A percentile compares a stretch with the other conserved stretches of the same genome.
phyloP scores from a whole-genome alignment of 2,888 invertebrate species.

The Meiosimyza decipiens region DNA sequence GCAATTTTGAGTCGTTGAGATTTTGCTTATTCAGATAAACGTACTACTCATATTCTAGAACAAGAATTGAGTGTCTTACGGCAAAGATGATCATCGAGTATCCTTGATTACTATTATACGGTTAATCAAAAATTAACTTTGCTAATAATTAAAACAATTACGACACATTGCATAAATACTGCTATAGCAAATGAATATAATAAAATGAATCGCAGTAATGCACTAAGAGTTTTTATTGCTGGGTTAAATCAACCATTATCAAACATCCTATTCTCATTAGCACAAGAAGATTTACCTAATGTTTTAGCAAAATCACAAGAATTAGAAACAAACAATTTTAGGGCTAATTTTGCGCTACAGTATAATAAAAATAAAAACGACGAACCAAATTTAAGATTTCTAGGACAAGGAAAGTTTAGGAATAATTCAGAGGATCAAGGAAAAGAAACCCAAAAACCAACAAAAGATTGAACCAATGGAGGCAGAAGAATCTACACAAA shows the following conservation, averaged over 20 bases:
- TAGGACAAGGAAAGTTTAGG: background rate
- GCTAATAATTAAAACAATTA: conserved; percentile 11
- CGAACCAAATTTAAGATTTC: background rate
- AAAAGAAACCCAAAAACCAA: background rate
- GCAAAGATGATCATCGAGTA: too few relatives aligned
- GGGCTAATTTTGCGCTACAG: conserved; percentile 2
- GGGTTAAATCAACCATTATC: conserved; percentile 7
- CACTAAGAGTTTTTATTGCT: background rate
- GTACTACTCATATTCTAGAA: conserved; percentile 36
- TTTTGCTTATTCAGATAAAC: conserved; percentile 37
- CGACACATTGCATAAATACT: conserved; percentile 26
- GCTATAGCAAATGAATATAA: conserved; percentile 30
- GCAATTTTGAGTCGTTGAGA: conserved; percentile 33
- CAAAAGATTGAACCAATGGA: conserved; percentile 11
- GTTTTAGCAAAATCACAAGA: too few relatives aligned
- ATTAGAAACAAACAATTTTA: conserved; percentile 7
- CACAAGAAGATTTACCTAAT: too few relatives aligned
- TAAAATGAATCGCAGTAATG: conserved; percentile 17
- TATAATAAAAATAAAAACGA: background rate
- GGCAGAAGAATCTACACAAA: background rate
- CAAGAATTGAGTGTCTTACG: background rate
- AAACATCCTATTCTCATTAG: too few relatives aligned
- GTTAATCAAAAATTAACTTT: background rate
- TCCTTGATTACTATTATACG: too few relatives aligned
- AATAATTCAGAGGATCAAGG: background rate